These are phyloP conservation scores for Saccostrea cuccullata DNA, from an alignment of 1,140 invertebrate species.

Conservation along the genomic window DNA sequence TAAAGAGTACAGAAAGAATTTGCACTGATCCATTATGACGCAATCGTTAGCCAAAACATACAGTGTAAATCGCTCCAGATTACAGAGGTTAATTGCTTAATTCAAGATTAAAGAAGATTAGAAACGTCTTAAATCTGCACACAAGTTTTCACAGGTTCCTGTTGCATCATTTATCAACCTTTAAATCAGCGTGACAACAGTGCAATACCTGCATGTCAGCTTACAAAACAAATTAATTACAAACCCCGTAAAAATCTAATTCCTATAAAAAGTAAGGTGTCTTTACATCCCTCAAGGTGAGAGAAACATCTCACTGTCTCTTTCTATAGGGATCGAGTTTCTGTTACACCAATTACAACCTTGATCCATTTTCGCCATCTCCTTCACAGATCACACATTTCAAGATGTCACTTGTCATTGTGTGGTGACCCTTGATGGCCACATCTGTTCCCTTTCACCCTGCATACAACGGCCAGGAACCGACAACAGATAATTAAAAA, in stretches of 20 bases:
- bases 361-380: background rate
- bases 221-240: background rate
- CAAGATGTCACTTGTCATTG: slow-evolving; percentile 22
- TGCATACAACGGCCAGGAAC: background rate
- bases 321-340: background rate
- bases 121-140: background rate
- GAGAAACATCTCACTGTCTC: slow-evolving; percentile 5
- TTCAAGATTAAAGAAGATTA: slow-evolving; percentile 35
- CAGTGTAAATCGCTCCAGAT: background rate
- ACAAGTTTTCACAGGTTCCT: slow-evolving; percentile 1
- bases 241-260: background rate
- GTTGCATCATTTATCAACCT: slow-evolving; percentile 30
- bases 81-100: slow-evolving; percentile 24
- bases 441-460: slow-evolving; percentile 16
- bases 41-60: background rate
- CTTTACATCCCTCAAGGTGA: background rate
- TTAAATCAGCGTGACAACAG: background rate
- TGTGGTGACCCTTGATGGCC: background rate
- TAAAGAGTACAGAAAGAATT: background rate
- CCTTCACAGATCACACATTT: background rate
- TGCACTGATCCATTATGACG: background rate
- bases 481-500: background rate
- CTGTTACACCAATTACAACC: slow-evolving; percentile 1
- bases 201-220: background rate
- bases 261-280: background rate